Evolutionary conservation across 1,140 invertebrate species (phyloP).

Genomic region (Neelides sp.): DNA sequence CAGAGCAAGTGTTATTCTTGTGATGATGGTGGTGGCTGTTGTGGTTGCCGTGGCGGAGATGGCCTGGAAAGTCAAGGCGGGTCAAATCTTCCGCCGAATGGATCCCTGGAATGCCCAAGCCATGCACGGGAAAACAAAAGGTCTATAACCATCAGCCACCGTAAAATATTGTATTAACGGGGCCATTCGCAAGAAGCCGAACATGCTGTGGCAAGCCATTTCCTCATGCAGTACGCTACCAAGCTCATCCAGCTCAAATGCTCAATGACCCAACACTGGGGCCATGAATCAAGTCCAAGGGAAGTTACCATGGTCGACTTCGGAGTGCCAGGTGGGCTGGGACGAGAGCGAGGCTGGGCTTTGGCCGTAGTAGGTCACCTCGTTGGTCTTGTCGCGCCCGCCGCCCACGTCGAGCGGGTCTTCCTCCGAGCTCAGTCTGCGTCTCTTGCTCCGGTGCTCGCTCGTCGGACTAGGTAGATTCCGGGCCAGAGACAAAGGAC

Average conservation of each 20-base stretch:
- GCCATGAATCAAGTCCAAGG: constrained; percentile 11
- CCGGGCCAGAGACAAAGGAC: constrained; percentile 36
- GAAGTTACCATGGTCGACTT: constrained; percentile 44
- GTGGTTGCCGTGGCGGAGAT: neutral
- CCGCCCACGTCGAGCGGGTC: constrained; percentile 37
- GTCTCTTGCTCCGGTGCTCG: constrained; percentile 44
- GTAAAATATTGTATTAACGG: constrained; percentile 24
- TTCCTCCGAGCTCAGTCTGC: constrained; percentile 48
- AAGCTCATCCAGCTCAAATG: constrained; percentile 10
- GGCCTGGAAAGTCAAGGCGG: neutral
- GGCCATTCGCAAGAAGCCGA: constrained; percentile 12
- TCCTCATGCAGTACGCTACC: constrained; percentile 5
- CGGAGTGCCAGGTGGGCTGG: constrained; percentile 47
- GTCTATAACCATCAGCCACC: constrained; percentile 18
- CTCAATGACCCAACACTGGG: constrained; percentile 14
- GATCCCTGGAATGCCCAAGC: too few species aligned
- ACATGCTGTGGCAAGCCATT: constrained; percentile 12
- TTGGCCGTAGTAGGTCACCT: constrained; percentile 47
- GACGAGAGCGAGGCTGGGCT: constrained; percentile 41
- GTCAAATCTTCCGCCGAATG: too few species aligned
- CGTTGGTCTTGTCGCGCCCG: constrained; percentile 36
- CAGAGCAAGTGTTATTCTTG: constrained; percentile 8
- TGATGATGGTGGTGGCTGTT: constrained; percentile 14
- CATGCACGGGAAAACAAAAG: too few species aligned
- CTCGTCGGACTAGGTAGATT: constrained; percentile 39